Base-by-base conservation (phyloP, 2,113 vertebrate genomes). In the Fregata magnificens region DNA sequence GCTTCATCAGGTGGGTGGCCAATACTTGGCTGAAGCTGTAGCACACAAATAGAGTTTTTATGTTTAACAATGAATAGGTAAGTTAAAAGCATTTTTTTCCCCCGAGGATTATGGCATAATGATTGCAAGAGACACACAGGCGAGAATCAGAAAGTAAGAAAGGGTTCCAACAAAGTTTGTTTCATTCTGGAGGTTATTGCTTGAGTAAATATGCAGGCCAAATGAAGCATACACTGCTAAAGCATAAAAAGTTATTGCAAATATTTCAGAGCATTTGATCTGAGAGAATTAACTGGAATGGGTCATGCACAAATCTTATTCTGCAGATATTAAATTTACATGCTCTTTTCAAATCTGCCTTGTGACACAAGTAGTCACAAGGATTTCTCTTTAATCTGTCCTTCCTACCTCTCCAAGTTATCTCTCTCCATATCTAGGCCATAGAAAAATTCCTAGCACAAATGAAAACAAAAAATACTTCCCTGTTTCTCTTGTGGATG, bases 1-100 rank as follows among this genome's bases (percentile, higher is more conserved):
- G 65, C 77, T 24, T 96, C 98, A 53, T 97, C 98, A 5, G 82
- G 28, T 73, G 83, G 53, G 42, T 36, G 94, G 52, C 79, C 61
- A 7, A 80, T 61, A 65, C 97, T 22, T 8, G 94, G 5, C 42
- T 96, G 31, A 38, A 74, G 4, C 98, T 98, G 82, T 44, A 85
- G 86, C 38, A 97, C 34, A 97, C 13, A 96, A 86, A 93, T 5
- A 62, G 47, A 90, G 16, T 9, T 76, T 52, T 94, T 94, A 63
- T 72, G 19, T 92, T 91, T 76, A 76, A 15, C 44, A 84, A 50
- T 3, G 2, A 38, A 67, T 13, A 49, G 10, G 7, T 28, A 26
- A 53, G 11, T 42, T 29, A 44, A 74, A 36, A 77, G 16, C 5
- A 80, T 32, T 20, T 85, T 3, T 1, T 2, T 0, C 2, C 20